A percentile compares a stretch with the other conserved stretches of the same genome.
These are phyloP conservation scores for Metacarcinus magister DNA, from an alignment of 2,888 invertebrate genomes.

Conservation along the genomic window DNA sequence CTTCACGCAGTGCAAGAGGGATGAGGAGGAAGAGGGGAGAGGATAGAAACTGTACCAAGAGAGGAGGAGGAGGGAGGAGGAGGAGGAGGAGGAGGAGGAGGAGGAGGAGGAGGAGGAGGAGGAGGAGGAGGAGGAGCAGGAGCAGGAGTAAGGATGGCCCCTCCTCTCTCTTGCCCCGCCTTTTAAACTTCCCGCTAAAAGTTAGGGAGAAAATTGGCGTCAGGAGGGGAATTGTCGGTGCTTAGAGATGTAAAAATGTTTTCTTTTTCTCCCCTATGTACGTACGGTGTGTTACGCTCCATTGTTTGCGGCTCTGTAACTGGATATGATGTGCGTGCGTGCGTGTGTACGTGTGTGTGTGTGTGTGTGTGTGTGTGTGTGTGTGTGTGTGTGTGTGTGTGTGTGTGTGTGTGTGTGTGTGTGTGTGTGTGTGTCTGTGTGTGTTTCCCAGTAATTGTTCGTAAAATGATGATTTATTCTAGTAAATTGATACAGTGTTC, in stretches of 20 bases:
- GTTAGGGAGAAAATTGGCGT: background rate
- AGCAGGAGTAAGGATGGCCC: background rate
- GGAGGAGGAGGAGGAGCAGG: background rate
- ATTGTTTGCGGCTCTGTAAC: no score
- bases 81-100: background rate
- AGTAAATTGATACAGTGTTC: background rate
- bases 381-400: conserved; percentile 3
- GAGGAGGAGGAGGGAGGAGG: background rate
- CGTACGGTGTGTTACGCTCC: background rate
- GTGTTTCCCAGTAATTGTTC: no score
- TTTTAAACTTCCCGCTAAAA: background rate
- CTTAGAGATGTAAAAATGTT: conserved; percentile 22
- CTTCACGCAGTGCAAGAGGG: background rate
- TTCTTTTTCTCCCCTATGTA: background rate
- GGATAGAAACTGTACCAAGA: background rate
- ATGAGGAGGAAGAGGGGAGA: no score
- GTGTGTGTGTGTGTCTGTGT: background rate
- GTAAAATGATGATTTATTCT: background rate
- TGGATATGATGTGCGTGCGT: background rate
- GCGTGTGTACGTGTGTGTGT: background rate
- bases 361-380: no score
- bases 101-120: conserved; percentile 2
- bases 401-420: conserved; percentile 26
- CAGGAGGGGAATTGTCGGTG: conserved; percentile 8
- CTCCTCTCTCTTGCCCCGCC: background rate